These are phyloP conservation scores for Synergus umbraculus DNA, from an alignment of 2,888 invertebrate genomes.

Conservation along the genomic window DNA sequence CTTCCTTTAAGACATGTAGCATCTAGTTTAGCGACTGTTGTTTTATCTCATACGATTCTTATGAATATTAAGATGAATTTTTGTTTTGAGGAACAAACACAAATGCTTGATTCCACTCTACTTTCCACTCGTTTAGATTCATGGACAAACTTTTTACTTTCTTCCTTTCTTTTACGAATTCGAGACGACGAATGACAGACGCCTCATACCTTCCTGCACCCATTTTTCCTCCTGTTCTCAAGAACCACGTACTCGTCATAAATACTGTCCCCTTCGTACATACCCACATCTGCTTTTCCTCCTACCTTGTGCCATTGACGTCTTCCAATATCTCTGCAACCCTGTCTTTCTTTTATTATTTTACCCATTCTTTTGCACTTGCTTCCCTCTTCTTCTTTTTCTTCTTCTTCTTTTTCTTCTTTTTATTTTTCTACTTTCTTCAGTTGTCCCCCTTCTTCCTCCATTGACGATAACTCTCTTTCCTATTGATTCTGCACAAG, in stretches of 20 bases:
- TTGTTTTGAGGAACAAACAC: background rate
- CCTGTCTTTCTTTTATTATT: constrained; percentile 63
- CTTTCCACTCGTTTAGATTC: constrained; percentile 13
- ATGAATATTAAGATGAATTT: background rate
- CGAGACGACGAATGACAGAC: constrained; percentile 61
- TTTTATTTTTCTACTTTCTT: constrained; percentile 41
- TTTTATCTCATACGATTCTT: background rate
- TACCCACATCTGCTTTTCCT: constrained; percentile 52
- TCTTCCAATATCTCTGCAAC: constrained; percentile 75
- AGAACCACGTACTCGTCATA: constrained; percentile 76
- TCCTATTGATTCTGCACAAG: background rate
- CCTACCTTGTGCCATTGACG: constrained; percentile 63
- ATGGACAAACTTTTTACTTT: constrained; percentile 29
- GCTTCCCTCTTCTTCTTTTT: constrained; percentile 5
- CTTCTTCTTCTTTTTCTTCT: background rate
- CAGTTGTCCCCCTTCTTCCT: constrained; percentile 41
- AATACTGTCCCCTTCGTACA: constrained; percentile 66
- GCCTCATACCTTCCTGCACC: constrained; percentile 60
- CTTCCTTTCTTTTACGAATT: constrained; percentile 8
- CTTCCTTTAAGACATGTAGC: background rate
- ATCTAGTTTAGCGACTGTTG: background rate
- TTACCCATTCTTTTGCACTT: constrained; percentile 9
- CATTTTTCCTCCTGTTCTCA: constrained; percentile 60
- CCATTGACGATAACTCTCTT: constrained; percentile 35
- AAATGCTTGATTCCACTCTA: constrained; percentile 1